Percentiles rank a stretch among this genome's conserved stretches.
phyloP scores from a whole-genome alignment of 2,797 vertebrate genomes.

The Sarcophilus harrisii region DNA sequence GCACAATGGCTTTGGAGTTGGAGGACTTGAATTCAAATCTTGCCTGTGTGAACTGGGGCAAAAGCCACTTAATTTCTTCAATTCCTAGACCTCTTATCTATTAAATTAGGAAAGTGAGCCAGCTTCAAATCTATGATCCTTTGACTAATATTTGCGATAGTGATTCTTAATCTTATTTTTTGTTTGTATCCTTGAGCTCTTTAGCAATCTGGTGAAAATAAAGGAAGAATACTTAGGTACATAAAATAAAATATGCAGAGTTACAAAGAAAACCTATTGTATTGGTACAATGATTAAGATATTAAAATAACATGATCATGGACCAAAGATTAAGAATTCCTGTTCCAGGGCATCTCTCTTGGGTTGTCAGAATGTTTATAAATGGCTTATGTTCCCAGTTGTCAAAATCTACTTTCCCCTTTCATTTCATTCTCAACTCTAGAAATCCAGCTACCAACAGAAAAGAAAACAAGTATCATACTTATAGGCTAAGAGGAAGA shows the following conservation, averaged over 20 bases:
- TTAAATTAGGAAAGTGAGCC: background rate
- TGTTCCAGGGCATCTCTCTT: background rate
- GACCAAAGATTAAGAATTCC: background rate
- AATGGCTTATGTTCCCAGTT: background rate
- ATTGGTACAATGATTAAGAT: background rate
- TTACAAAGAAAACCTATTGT: background rate
- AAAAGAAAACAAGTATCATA: no score
- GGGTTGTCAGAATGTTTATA: conserved; percentile 9
- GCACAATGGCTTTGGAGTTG: background rate
- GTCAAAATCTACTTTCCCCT: background rate
- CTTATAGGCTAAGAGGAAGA: no score
- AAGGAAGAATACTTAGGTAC: background rate
- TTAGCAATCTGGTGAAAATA: background rate
- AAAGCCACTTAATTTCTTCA: background rate
- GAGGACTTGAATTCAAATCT: background rate
- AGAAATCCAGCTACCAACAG: no score
- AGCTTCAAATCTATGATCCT: background rate
- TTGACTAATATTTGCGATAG: background rate
- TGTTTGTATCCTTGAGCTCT: background rate
- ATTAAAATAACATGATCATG: background rate
- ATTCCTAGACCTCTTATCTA: background rate
- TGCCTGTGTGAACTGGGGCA: background rate
- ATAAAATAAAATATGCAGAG: background rate
- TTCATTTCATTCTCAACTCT: no score
- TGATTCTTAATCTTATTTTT: background rate